Percentiles rank a stretch among this genome's conserved stretches.
Evolutionary conservation across 2,113 vertebrate species (phyloP).

Genomic region (Anser brachyrhynchus): DNA sequence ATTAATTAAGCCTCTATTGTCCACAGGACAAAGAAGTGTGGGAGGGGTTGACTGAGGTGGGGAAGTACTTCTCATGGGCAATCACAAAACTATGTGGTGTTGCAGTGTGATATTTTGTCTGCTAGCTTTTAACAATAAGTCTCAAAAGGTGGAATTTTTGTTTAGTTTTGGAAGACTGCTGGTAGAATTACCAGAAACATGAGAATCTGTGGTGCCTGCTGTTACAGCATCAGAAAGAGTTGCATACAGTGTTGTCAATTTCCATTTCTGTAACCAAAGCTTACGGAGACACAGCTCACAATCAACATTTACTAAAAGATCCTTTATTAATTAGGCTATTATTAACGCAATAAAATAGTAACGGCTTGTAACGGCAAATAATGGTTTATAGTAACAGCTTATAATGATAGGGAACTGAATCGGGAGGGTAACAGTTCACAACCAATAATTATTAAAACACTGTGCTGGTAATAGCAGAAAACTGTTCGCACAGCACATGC

Average conservation of each 20-base stretch:
- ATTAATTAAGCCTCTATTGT: neutral
- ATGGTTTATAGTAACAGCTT: neutral
- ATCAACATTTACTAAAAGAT: neutral
- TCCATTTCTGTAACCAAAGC: neutral
- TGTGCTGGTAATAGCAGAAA: neutral
- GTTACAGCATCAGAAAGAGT: neutral
- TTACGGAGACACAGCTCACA: neutral
- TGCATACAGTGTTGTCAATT: neutral
- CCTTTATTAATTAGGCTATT: neutral
- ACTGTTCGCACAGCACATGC: fast-evolving
- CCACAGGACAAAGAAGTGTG: neutral
- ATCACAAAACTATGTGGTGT: neutral
- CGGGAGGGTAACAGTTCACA: neutral
- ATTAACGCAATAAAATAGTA: neutral
- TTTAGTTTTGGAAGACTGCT: neutral
- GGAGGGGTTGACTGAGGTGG: neutral
- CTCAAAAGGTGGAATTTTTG: neutral
- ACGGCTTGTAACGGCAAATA: neutral
- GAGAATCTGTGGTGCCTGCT: neutral
- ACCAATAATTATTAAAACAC: neutral
- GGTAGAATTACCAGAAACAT: neutral
- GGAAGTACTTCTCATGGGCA: neutral
- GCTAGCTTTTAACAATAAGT: neutral
- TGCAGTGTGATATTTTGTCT: neutral
- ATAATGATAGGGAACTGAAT: neutral